These are phyloP conservation scores for Ruditapes philippinarum DNA, from an alignment of 1,140 invertebrate species.

Conservation along the genomic window DNA sequence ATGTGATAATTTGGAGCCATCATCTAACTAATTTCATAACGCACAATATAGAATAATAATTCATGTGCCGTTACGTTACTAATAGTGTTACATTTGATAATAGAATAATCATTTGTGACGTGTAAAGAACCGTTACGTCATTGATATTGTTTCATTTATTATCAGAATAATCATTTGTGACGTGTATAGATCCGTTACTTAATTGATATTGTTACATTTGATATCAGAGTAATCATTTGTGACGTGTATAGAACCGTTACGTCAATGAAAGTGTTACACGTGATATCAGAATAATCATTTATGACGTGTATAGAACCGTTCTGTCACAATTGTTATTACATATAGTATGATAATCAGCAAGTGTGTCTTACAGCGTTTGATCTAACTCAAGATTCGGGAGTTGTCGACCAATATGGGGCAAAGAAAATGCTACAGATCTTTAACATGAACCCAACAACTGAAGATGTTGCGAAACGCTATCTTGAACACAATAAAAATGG, in stretches of 20 bases:
- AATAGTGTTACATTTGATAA: too few relatives aligned
- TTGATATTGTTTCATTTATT: too few relatives aligned
- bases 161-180: too few relatives aligned
- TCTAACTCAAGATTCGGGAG: slow-evolving; percentile 58
- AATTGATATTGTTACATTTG: not conserved
- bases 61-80: too few relatives aligned
- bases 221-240: not conserved
- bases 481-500: slow-evolving; percentile 40
- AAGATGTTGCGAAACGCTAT: slow-evolving; percentile 57
- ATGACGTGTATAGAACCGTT: not conserved
- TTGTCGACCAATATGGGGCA: slow-evolving; percentile 57
- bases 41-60: too few relatives aligned
- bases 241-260: not conserved
- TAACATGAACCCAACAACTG: slow-evolving; percentile 64
- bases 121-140: too few relatives aligned
- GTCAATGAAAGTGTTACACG: not conserved
- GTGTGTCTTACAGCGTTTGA: slow-evolving; percentile 53
- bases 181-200: not conserved
- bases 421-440: slow-evolving; percentile 67
- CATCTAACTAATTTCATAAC: too few relatives aligned
- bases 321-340: not conserved
- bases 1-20: too few relatives aligned
- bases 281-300: not conserved
- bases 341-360: too few relatives aligned
- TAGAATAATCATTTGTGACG: too few relatives aligned